A percentile compares a stretch with the other conserved stretches of the same genome.
Evolutionary conservation across 2,888 invertebrate species (phyloP).

Genomic region (Diplazon laetatorius): DNA sequence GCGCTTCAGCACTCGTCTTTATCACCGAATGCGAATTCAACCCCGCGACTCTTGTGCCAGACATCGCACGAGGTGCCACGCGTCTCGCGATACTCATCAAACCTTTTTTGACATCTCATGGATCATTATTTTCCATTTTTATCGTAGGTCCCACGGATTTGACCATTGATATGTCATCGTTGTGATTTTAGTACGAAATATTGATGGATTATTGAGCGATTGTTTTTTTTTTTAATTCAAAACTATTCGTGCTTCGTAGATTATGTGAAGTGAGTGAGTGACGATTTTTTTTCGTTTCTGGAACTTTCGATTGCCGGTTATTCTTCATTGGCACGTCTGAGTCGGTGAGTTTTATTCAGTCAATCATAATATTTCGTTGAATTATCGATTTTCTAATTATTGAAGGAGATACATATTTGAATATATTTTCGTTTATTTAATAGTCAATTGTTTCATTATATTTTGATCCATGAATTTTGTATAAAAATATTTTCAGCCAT

Average conservation of each 20-base stretch:
- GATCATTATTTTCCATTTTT: background rate
- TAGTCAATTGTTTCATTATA: too few relatives aligned
- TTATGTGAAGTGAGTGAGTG: slow-evolving; percentile 63
- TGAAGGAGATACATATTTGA: too few relatives aligned
- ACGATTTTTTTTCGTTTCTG: slow-evolving; percentile 37
- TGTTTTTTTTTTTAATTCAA: too few relatives aligned
- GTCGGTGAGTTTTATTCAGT: slow-evolving; percentile 42
- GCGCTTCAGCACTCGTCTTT: too few relatives aligned
- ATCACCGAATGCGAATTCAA: slow-evolving; percentile 19
- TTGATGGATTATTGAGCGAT: too few relatives aligned
- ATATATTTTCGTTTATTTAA: too few relatives aligned
- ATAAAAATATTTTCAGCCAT: too few relatives aligned
- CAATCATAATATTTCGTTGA: background rate
- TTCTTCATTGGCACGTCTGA: background rate
- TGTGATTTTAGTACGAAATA: background rate
- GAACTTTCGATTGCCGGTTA: slow-evolving; percentile 14
- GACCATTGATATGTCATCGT: background rate
- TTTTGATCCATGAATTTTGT: too few relatives aligned
- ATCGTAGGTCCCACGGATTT: background rate
- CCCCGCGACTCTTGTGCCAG: slow-evolving; percentile 17
- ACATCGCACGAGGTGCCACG: slow-evolving; percentile 34
- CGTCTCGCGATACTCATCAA: background rate
- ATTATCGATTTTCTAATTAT: background rate
- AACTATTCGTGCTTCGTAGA: slow-evolving; percentile 15
- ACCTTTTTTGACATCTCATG: background rate